Conservation (phyloP, 2,113 vertebrate genomes). For the Argyrosomus japonicus region DNA sequence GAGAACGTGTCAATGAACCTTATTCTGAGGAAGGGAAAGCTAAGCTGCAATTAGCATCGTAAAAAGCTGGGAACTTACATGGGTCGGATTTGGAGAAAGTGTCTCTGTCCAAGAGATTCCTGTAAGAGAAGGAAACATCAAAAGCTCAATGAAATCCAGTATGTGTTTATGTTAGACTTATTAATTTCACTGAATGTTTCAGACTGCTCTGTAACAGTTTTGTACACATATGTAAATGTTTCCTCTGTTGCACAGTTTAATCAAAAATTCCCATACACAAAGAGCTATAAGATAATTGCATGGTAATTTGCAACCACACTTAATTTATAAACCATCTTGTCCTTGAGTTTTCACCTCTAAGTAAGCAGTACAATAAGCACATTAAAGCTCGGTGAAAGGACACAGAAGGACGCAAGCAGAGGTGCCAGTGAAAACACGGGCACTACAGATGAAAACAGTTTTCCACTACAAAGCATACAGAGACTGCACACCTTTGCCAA, state of each 20-base stretch:
- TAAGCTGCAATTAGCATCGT: constrained; percentile 18
- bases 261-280: not conserved
- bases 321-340: constrained; percentile 40
- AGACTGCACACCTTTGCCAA: not conserved
- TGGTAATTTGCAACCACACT: constrained; percentile 35
- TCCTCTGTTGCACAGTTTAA: not conserved
- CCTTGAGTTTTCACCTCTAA: constrained; percentile 51
- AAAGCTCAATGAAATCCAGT: not conserved
- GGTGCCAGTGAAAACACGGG: not conserved
- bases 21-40: constrained; percentile 13
- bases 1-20: not conserved
- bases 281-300: constrained; percentile 18
- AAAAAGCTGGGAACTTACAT: constrained; percentile 84
- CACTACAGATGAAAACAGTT: not conserved
- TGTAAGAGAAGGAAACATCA: constrained; percentile 70
- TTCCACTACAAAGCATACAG: not conserved
- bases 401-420: constrained; percentile 18
- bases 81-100: constrained; percentile 98
- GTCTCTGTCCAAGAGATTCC: constrained; percentile 94
- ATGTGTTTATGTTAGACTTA: not conserved
- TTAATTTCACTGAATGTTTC: not conserved
- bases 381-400: constrained; percentile 29
- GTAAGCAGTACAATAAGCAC: constrained; percentile 29
- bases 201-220: not conserved
- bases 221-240: not conserved